Evolutionary conservation across 2,888 invertebrate genomes (phyloP), one percentile per base, ranked within the genome.

Genomic region (Harpalus rufipes): DNA sequence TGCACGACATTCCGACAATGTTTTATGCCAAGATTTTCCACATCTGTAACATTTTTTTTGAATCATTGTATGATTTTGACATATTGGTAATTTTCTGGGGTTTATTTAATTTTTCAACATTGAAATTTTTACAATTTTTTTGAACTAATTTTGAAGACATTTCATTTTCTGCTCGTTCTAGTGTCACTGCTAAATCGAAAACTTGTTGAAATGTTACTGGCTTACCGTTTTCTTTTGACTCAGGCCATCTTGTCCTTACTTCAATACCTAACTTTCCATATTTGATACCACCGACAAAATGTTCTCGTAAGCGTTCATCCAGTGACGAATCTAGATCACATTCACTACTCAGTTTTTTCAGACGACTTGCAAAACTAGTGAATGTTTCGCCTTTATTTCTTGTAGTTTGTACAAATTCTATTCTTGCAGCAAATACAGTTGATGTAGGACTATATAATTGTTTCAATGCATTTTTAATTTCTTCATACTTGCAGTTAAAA

Each of bases 11-110:
- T 61, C 61, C 6, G 14, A 6, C 18, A 61, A 18, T 6, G 61
- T 61, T 61, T 61, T 61, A 16, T 61, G 61, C 61, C 61, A 61
- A 18, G 61, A 14, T 61, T 61, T 61, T 61, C 61, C 61, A 61
- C 61, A 61, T 61, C 61, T 61, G 18, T 61, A 61, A 3, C 61
- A 16, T n/a, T 61, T 61, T 61, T 18, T 61, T 61, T 7, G 18
- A 14, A 61, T 61, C 18, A 61, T 61, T 61, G 18, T 61, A 16
- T 3, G 6, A 61, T 61, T 61, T 72, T 72, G 61, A 61, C 14
- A 16, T 6, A 61, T 16, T 61, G 4, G 61, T 61, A 61, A 18
- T 18, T 61, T 61, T 14, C 4, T 61, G 2, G 18, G 14, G 14
- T 18, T 18, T 61, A 61, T 16, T 61, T 14, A 18, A 7, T 61